phyloP scores from a whole-genome alignment of 2,113 vertebrate species.

The Daboia siamensis region DNA sequence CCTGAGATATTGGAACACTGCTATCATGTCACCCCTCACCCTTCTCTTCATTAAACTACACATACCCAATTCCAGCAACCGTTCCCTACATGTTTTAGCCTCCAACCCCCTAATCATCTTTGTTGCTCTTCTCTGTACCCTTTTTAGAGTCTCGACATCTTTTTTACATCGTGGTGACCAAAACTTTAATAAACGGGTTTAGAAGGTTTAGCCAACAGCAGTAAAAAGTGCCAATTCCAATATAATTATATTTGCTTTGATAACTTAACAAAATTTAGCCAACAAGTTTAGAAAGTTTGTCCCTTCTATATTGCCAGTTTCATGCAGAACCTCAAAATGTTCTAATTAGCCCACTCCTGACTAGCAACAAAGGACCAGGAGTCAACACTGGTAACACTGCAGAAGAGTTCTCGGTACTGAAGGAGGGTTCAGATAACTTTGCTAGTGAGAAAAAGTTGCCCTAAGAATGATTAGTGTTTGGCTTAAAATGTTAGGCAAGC shows the following conservation, averaged over 20 bases:
- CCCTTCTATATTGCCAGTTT: background rate
- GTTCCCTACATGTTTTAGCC: too few relatives aligned
- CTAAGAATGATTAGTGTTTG: background rate
- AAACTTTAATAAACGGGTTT: constrained; percentile 43
- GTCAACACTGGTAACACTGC: background rate
- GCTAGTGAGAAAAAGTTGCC: background rate
- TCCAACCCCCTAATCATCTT: too few relatives aligned
- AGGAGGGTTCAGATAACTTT: background rate
- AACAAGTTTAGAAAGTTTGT: background rate
- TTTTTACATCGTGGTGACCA: too few relatives aligned
- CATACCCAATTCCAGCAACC: too few relatives aligned
- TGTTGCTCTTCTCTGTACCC: too few relatives aligned
- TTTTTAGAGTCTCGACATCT: too few relatives aligned
- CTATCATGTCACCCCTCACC: too few relatives aligned
- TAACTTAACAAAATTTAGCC: background rate
- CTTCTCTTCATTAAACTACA: too few relatives aligned
- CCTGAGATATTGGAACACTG: too few relatives aligned
- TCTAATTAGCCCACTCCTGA: too few relatives aligned
- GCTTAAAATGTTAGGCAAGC: background rate
- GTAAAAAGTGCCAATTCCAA: background rate
- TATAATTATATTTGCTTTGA: background rate
- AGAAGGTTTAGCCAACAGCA: constrained; percentile 18
- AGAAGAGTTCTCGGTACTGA: constrained; percentile 11
- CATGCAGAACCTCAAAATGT: too few relatives aligned
- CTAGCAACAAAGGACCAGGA: too few relatives aligned